Conservation (phyloP, 2,888 invertebrate genomes). For the Tuta absoluta region DNA sequence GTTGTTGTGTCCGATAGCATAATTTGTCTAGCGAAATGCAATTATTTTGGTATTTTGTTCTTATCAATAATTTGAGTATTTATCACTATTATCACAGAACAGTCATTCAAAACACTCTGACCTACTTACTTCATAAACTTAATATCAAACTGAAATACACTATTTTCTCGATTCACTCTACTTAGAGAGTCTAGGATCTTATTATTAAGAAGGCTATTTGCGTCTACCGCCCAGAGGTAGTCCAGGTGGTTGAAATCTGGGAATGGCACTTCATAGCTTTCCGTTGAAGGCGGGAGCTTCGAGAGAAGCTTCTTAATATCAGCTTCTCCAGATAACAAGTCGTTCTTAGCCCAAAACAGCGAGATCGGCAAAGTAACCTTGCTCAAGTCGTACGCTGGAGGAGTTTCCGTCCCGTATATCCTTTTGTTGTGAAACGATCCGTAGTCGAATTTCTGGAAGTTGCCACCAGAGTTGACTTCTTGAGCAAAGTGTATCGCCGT, state of each 20-base stretch:
- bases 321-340: conserved; percentile 85
- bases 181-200: conserved; percentile 64
- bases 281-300: conserved; percentile 71
- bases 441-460: conserved; percentile 86
- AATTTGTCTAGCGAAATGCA: conserved; percentile 5
- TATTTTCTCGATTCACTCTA: conserved; percentile 30
- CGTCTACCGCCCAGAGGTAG: conserved; percentile 85
- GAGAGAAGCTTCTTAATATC: conserved; percentile 79
- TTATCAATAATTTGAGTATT: background rate
- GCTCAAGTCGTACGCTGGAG: conserved; percentile 83
- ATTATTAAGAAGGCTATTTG: conserved; percentile 80
- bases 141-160: conserved; percentile 16
- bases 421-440: conserved; percentile 79
- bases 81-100: conserved; percentile 8
- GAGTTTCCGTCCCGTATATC: conserved; percentile 78
- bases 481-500: conserved; percentile 86
- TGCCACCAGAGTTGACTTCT: conserved; percentile 71
- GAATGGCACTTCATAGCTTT: conserved; percentile 79
- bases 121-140: conserved; percentile 24
- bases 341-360: conserved; percentile 85
- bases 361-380: conserved; percentile 82
- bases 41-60: background rate
- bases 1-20: background rate
- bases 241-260: conserved; percentile 87
- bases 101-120: conserved; percentile 13